Percentiles rank a stretch among this genome's conserved stretches.
phyloP scores from a whole-genome alignment of 2,797 vertebrate genomes.

The Nyctibius grandis region DNA sequence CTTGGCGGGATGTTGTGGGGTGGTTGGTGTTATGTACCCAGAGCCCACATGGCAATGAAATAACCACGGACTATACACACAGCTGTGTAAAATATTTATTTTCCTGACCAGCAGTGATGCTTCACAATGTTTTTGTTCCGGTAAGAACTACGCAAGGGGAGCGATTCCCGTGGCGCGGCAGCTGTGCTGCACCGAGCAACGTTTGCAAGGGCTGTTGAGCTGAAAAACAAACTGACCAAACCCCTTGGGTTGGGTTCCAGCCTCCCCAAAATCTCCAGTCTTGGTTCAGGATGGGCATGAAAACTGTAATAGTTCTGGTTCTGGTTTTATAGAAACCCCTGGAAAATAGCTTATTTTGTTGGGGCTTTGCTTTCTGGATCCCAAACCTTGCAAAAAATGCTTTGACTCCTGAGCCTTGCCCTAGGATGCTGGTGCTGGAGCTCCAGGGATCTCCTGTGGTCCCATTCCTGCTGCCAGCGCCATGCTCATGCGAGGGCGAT shows the following conservation, averaged over 20 bases:
- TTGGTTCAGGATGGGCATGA: neutral
- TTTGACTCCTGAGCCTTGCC: neutral
- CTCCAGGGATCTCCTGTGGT: neutral
- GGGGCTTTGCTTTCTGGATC: neutral
- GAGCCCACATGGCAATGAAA: neutral
- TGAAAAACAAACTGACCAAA: neutral
- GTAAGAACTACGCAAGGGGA: neutral
- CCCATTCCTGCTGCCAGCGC: neutral
- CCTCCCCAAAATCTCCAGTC: neutral
- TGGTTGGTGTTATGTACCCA: neutral
- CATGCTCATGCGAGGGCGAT: fast-evolving
- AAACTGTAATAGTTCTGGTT: neutral
- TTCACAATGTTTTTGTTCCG: neutral
- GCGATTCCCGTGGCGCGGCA: fast-evolving
- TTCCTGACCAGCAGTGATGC: neutral
- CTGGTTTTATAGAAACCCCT: neutral
- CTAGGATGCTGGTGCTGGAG: neutral
- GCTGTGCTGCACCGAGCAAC: fast-evolving
- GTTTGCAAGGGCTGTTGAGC: neutral
- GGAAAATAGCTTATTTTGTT: neutral
- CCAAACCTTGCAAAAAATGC: neutral
- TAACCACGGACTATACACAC: neutral
- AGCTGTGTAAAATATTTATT: neutral
- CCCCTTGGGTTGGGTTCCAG: neutral
- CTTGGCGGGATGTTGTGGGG: neutral